These are phyloP conservation scores for Cryptosula pallasiana DNA, from an alignment of 2,888 invertebrate genomes.

Conservation along the genomic window DNA sequence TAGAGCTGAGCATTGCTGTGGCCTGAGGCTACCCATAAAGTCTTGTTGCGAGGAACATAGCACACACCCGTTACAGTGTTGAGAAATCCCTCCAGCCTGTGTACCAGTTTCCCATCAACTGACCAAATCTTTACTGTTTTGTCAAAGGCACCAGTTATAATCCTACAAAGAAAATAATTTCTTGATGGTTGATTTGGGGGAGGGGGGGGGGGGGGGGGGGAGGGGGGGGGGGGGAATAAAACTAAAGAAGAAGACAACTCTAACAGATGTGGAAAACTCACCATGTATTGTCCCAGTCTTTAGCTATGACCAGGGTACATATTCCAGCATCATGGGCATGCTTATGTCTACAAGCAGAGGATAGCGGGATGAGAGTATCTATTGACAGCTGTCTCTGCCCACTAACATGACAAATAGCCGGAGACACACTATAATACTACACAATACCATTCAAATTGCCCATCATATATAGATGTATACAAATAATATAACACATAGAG, in stretches of 20 bases:
- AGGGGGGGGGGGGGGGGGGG: no score
- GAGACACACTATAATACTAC: no score
- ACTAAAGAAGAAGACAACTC: no score
- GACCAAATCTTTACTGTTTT: conserved; percentile 53
- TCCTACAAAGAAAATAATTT: no score
- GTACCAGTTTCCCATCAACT: conserved; percentile 49
- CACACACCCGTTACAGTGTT: conserved; percentile 45
- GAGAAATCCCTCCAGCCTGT: conserved; percentile 44
- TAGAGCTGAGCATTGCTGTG: conserved; percentile 46
- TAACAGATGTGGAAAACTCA: no score
- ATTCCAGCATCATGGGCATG: conserved; percentile 52
- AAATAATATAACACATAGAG: not conserved
- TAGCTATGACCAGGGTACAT: conserved; percentile 45
- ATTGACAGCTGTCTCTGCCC: no score
- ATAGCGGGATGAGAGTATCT: no score
- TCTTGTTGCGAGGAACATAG: conserved; percentile 50
- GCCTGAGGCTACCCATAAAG: conserved; percentile 51
- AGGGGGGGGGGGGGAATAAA: no score
- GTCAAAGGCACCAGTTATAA: conserved; percentile 53
- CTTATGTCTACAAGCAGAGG: not conserved
- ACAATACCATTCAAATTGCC: no score
- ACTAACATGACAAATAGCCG: no score
- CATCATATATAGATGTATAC: not conserved
- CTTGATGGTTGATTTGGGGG: no score
- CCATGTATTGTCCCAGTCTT: conserved; percentile 52